These are phyloP conservation scores for Lochmaea crataegi DNA, from an alignment of 2,888 invertebrate genomes.

Conservation along the genomic window DNA sequence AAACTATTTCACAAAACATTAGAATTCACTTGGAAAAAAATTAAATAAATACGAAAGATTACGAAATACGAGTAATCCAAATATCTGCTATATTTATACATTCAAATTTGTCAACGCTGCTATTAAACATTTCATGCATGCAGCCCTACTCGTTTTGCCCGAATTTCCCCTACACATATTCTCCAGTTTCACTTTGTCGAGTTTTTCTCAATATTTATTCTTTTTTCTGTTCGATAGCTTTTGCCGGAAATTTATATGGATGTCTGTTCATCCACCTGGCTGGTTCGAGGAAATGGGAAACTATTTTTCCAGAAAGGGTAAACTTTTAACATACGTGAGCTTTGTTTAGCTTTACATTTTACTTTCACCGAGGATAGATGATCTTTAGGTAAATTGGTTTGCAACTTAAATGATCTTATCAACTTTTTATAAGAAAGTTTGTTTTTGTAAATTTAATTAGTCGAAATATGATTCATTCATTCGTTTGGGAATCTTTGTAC, in stretches of 20 bases:
- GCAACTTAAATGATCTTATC: background rate
- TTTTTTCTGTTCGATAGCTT: conserved; percentile 53
- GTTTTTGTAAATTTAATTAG: too few species aligned
- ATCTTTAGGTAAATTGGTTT: background rate
- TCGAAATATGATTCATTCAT: too few species aligned
- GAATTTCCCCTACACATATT: conserved; percentile 13
- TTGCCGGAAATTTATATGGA: conserved; percentile 55
- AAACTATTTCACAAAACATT: too few species aligned
- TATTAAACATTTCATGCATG: background rate
- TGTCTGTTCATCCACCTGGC: conserved; percentile 51
- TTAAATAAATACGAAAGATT: too few species aligned
- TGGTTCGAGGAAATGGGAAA: conserved; percentile 37
- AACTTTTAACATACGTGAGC: conserved; percentile 18
- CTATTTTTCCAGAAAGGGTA: conserved; percentile 22
- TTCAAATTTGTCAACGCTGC: background rate
- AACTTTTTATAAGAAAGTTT: background rate
- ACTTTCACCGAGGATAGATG: background rate
- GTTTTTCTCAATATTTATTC: conserved; percentile 50
- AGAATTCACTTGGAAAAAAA: too few species aligned
- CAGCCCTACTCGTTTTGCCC: too few species aligned
- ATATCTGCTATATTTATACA: too few species aligned
- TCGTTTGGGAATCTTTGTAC: too few species aligned
- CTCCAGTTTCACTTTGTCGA: conserved; percentile 13
- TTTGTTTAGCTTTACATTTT: background rate
- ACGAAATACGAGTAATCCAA: too few species aligned